Conservation (phyloP, 2,797 vertebrate species). For the Microctenopoma lineatum region DNA sequence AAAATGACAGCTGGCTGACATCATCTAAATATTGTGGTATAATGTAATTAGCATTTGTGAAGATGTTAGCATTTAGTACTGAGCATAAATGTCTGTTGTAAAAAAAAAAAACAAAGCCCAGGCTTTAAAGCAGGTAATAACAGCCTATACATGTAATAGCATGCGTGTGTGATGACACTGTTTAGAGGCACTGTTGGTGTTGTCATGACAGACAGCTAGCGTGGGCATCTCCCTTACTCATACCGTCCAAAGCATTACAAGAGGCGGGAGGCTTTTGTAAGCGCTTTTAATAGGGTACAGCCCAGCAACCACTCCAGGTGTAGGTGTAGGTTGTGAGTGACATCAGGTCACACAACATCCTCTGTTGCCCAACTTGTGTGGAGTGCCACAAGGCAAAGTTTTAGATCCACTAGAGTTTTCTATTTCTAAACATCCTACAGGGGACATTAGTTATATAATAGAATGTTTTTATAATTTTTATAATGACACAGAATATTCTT, state of each 20-base stretch:
- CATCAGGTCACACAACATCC: background rate
- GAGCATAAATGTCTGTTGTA: conserved; percentile 25
- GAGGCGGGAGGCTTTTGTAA: conserved; percentile 1
- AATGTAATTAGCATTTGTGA: conserved; percentile 27
- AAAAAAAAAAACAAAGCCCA: conserved; percentile 30
- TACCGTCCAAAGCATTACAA: background rate
- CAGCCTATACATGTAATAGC: conserved; percentile 22
- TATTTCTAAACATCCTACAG: background rate
- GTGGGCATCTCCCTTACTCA: conserved; percentile 27
- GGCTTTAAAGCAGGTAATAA: conserved; percentile 36
- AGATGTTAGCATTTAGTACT: conserved; percentile 14
- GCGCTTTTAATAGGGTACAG: background rate
- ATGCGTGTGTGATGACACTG: conserved; percentile 39
- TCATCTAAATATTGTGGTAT: conserved; percentile 25
- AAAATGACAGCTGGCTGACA: conserved; percentile 39
- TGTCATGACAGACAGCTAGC: conserved; percentile 39
- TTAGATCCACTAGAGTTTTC: conserved; percentile 12
- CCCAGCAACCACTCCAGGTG: background rate
- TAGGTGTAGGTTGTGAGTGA: conserved; percentile 7
- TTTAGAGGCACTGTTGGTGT: conserved; percentile 18
- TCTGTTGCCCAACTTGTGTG: background rate
- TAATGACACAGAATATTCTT: background rate
- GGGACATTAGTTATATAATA: conserved; percentile 1
- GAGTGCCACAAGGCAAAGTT: conserved; percentile 8
- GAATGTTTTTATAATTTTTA: background rate